Base-by-base conservation (phyloP, 2,888 invertebrate genomes). In the Thecocarcelia acutangulata region DNA sequence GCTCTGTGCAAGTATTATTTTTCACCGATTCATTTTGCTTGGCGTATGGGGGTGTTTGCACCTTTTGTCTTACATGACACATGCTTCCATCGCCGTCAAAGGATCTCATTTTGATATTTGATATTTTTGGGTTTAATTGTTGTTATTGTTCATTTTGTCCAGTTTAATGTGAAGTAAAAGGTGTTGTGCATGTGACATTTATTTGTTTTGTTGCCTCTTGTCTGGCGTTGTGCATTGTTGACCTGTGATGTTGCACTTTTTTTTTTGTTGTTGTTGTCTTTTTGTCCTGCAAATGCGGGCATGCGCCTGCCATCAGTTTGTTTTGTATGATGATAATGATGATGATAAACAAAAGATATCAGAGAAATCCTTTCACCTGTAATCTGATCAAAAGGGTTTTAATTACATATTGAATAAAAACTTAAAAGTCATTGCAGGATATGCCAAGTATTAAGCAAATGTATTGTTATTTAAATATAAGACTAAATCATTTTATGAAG, bases 351-450 rank as follows among this genome's bases (percentile, higher is more conserved):
- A 28, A 48, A 56, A 58, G 11, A 44, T 54, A 37, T n/a, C 33
- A 77, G 72, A 59, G 24, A 78, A 82, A 82, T 77, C 81, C 77
- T 74, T 82, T 82, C 77, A 82, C 77, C 81, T 82, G 77, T 78
- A 73, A 81, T 73, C 61, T 81, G 73, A 77, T 69, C 68, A 81
- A 77, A 56, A 19, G 28, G 52, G 56, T 64, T 70, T 77, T 19
- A 17, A 68, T 68, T 68, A 59, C 66, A 56, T 21, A 19, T 75
- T 66, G 24, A 13, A 8, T 1, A 48, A 54, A 64, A 64, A 54
- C 24, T 13, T 44, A 42, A 73, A 73, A 73, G 52, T 73, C 63
- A 73, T 73, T 37, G 21, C 17, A 24, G 24, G 24, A 3, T 12
- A 17, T 12, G 63, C 19, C 24, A 66, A 9, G 50, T 40, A 12